These are phyloP conservation scores for Mechanitis mazaeus DNA, from an alignment of 2,888 invertebrate genomes.

Conservation along the genomic window DNA sequence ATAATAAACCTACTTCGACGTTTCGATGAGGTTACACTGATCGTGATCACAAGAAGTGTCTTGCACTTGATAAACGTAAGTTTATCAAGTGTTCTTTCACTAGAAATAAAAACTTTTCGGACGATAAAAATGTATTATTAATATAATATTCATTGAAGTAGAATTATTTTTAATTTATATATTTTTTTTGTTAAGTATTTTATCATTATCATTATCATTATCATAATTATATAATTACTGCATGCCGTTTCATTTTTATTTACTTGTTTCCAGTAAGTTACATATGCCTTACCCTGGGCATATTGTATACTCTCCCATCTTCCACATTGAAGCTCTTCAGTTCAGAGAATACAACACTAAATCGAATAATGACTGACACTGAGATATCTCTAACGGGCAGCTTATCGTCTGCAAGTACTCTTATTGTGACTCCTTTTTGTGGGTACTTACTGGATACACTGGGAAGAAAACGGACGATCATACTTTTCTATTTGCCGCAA, in stretches of 20 bases:
- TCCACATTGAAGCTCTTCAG: constrained; percentile 50
- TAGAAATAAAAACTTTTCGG: too few relatives aligned
- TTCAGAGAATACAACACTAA: constrained; percentile 39
- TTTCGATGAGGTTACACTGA: too few relatives aligned
- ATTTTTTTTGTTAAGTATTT: too few relatives aligned
- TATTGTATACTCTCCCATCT: constrained; percentile 56
- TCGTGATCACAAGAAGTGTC: too few relatives aligned
- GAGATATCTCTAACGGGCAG: constrained; percentile 45
- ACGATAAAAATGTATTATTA: too few relatives aligned
- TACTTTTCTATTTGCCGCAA: constrained; percentile 25
- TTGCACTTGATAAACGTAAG: too few relatives aligned
- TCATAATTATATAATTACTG: constrained; percentile 7
- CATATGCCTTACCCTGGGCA: constrained; percentile 44
- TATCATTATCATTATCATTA: too few relatives aligned
- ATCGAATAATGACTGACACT: constrained; percentile 38
- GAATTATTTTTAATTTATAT: too few relatives aligned
- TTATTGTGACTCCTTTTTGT: constrained; percentile 40
- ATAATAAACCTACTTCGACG: too few relatives aligned
- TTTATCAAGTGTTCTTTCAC: too few relatives aligned
- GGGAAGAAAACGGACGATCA: constrained; percentile 39
- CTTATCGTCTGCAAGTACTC: constrained; percentile 38
- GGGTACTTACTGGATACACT: constrained; percentile 41
- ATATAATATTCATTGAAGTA: too few relatives aligned
- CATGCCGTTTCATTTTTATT: not conserved
- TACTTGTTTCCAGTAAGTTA: constrained; percentile 46